Conservation (phyloP, 2,797 vertebrate species). For the Cossypha niveicapilla region DNA sequence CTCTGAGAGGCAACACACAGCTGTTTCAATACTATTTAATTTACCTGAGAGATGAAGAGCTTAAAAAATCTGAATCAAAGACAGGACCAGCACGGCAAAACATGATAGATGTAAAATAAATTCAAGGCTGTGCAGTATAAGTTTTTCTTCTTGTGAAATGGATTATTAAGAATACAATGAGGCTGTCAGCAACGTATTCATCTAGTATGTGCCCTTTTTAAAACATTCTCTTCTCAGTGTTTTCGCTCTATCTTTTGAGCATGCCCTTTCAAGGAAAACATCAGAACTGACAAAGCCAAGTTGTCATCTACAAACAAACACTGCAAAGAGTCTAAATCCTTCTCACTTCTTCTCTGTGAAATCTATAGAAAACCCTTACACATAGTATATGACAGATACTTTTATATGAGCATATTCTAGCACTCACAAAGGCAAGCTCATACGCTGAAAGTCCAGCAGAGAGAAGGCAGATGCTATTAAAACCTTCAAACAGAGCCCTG, state of each 20-base stretch:
- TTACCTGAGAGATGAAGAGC: slow-evolving; percentile 21
- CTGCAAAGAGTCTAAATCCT: neutral
- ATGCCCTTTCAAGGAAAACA: neutral
- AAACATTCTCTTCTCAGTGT: neutral
- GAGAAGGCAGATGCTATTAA: neutral
- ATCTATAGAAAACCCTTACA: neutral
- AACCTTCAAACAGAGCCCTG: neutral
- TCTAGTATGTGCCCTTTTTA: neutral
- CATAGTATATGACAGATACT: neutral
- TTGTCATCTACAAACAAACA: neutral
- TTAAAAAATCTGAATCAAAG: neutral
- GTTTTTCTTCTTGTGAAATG: slow-evolving; percentile 3
- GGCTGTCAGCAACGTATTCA: slow-evolving; percentile 7
- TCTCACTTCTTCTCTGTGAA: neutral
- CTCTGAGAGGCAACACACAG: slow-evolving; percentile 1
- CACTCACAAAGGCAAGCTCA: neutral
- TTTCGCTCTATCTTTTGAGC: neutral
- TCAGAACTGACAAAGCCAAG: neutral
- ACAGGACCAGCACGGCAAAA: neutral
- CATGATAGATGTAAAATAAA: neutral
- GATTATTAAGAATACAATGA: slow-evolving; percentile 16
- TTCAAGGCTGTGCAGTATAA: neutral
- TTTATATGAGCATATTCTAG: neutral
- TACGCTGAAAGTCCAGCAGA: neutral
- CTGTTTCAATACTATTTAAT: slow-evolving; percentile 53